A percentile compares a stretch with the other conserved stretches of the same genome.
phyloP scores from a whole-genome alignment of 2,113 vertebrate species.

The Nothoprocta perdicaria region DNA sequence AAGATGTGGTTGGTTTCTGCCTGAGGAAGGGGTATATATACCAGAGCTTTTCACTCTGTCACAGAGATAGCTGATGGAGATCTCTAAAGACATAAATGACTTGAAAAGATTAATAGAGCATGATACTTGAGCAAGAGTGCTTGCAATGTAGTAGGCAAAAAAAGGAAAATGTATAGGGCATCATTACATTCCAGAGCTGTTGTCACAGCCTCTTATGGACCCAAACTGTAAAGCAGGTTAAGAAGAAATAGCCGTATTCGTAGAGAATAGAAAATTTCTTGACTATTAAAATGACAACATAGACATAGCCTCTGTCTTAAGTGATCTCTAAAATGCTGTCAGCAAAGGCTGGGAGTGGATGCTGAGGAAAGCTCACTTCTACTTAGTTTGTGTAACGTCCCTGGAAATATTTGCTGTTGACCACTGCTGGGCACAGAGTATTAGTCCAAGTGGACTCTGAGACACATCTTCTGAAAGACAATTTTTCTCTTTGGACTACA shows the following conservation, averaged over 20 bases:
- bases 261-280: not conserved
- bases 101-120: not conserved
- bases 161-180: not conserved
- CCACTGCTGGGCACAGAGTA: not conserved
- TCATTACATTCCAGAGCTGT: not conserved
- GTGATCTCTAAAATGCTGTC: not conserved
- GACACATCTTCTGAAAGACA: not conserved
- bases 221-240: not conserved
- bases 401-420: not conserved
- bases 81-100: not conserved
- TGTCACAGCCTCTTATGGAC: not conserved
- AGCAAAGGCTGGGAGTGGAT: not conserved
- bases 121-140: not conserved
- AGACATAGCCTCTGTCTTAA: not conserved
- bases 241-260: not conserved
- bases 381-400: not conserved
- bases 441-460: not conserved
- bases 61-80: not conserved
- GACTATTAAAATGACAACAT: not conserved
- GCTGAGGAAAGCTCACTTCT: not conserved
- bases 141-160: not conserved
- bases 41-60: not conserved
- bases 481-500: not conserved
- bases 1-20: not conserved
- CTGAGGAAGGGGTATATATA: fast-evolving